These are phyloP conservation scores for Drosophila tropicalis DNA, from an alignment of 1,140 invertebrate genomes.

Conservation along the genomic window DNA sequence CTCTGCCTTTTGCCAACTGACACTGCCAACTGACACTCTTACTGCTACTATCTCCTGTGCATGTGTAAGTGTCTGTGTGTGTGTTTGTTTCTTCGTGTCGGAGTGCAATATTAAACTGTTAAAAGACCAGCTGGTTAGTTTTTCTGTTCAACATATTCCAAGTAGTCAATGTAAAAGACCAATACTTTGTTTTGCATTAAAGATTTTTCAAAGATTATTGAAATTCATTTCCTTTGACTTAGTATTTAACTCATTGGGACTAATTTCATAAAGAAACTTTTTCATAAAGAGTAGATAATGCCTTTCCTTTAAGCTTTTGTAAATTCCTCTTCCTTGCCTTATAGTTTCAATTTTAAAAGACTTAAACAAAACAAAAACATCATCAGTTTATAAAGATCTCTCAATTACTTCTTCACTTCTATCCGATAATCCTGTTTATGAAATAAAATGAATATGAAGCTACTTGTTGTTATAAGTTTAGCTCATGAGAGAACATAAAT, in stretches of 20 bases:
- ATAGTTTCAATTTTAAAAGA: too few relatives aligned
- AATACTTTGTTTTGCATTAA: too few relatives aligned
- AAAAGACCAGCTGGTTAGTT: constrained; percentile 31
- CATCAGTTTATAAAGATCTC: background rate
- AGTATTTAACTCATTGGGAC: too few relatives aligned
- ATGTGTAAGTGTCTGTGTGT: background rate
- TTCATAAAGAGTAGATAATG: too few relatives aligned
- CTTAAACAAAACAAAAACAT: too few relatives aligned
- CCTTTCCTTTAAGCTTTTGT: too few relatives aligned
- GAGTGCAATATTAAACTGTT: constrained; percentile 48
- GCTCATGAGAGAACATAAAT: constrained; percentile 21
- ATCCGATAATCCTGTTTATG: background rate
- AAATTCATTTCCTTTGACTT: too few relatives aligned
- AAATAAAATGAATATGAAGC: background rate
- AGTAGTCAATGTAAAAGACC: constrained; percentile 37
- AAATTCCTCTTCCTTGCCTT: too few relatives aligned
- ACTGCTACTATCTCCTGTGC: background rate
- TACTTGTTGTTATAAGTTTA: background rate
- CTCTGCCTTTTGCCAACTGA: background rate
- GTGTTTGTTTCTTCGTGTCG: constrained; percentile 5
- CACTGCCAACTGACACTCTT: background rate
- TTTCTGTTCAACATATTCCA: background rate
- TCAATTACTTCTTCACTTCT: background rate
- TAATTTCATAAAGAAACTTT: too few relatives aligned
- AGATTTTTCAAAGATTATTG: too few relatives aligned